Conservation (phyloP, 2,888 invertebrate species). For the Dryomyza anilis region DNA sequence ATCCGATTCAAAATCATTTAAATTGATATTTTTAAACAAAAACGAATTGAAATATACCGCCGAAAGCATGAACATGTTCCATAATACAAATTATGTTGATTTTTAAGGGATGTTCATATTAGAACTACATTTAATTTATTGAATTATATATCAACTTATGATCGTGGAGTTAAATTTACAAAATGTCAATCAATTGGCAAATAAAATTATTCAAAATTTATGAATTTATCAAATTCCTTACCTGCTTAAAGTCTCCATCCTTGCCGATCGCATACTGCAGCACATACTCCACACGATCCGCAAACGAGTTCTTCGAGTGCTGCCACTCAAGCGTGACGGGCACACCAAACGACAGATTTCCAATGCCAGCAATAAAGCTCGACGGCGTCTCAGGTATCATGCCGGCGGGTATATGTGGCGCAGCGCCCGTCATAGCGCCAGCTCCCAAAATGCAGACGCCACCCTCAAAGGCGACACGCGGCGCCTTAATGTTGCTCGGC, state of each 20-base stretch:
- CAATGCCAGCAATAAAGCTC: constrained; percentile 49
- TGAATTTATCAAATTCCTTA: constrained; percentile 46
- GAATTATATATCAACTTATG: too few relatives aligned
- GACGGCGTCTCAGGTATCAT: constrained; percentile 39
- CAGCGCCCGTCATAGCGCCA: constrained; percentile 31
- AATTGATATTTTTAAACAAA: too few relatives aligned
- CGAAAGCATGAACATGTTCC: too few relatives aligned
- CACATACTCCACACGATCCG: constrained; percentile 75
- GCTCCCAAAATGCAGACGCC: constrained; percentile 46
- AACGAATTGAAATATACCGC: too few relatives aligned
- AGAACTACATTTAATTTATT: too few relatives aligned
- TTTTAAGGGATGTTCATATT: too few relatives aligned
- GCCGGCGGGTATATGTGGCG: constrained; percentile 36
- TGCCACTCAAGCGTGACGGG: constrained; percentile 70
- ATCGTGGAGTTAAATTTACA: too few relatives aligned
- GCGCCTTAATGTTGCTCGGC: constrained; percentile 79
- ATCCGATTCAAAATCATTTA: too few relatives aligned
- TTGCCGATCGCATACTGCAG: constrained; percentile 70
- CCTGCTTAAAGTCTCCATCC: constrained; percentile 70
- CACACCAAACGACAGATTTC: constrained; percentile 63
- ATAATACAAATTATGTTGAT: too few relatives aligned
- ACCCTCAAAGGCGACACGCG: constrained; percentile 64
- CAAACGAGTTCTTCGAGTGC: constrained; percentile 65
- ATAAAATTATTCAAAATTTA: too few relatives aligned
- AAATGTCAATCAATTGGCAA: too few relatives aligned